phyloP scores from a whole-genome alignment of 2,888 invertebrate genomes.

The Biston betularia region DNA sequence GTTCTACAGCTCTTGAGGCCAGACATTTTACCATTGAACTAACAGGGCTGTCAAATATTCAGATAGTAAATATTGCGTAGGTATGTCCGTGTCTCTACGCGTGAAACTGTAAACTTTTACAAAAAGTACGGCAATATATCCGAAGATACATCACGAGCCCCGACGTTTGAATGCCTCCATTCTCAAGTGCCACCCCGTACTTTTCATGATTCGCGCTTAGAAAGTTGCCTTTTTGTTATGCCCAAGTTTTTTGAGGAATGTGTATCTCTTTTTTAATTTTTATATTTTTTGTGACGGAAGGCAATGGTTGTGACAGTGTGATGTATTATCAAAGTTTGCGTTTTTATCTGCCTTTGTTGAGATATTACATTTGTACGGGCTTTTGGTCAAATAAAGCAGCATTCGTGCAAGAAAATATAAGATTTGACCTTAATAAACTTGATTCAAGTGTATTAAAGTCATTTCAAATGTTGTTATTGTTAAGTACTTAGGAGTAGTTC shows the following conservation, averaged over 20 bases:
- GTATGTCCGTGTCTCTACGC: constrained; percentile 10
- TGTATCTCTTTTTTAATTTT: constrained; percentile 40
- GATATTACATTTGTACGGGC: constrained; percentile 4
- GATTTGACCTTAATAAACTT: not conserved
- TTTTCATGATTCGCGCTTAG: constrained; percentile 47
- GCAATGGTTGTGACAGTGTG: constrained; percentile 28
- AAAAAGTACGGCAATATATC: constrained; percentile 79
- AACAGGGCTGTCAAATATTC: too few species aligned
- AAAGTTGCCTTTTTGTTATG: constrained; percentile 39
- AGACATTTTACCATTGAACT: too few species aligned
- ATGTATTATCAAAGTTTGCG: constrained; percentile 31
- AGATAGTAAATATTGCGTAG: not conserved
- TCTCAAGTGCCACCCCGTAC: constrained; percentile 65
- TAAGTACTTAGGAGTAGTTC: too few species aligned
- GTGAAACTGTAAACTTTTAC: constrained; percentile 60
- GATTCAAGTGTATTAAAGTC: too few species aligned
- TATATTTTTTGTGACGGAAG: constrained; percentile 38
- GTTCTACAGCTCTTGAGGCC: too few species aligned
- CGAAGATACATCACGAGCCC: constrained; percentile 72
- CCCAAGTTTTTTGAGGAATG: constrained; percentile 42
- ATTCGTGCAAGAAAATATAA: not conserved
- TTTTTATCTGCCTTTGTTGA: constrained; percentile 14
- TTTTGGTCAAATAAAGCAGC: constrained; percentile 1
- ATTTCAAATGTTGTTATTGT: too few species aligned
- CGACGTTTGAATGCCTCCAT: constrained; percentile 76